Evolutionary conservation across 1,140 invertebrate species (phyloP).

Genomic region (Musca vetustissima): DNA sequence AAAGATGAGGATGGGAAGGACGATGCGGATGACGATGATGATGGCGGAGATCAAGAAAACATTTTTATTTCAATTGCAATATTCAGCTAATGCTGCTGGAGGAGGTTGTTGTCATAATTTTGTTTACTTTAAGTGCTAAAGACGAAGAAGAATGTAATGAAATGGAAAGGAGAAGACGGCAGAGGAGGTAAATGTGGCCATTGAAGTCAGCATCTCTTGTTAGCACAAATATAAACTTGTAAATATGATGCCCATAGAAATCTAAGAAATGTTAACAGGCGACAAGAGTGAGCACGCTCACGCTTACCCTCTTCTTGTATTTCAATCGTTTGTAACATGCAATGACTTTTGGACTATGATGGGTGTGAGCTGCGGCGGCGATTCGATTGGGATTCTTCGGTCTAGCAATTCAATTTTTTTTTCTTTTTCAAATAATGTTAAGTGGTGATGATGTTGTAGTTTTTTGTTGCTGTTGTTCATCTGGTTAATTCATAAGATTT

Average conservation of each 20-base stretch:
- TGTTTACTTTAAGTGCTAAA: neutral
- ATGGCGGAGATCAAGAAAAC: slow-evolving; percentile 4
- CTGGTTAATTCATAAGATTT: slow-evolving; percentile 23
- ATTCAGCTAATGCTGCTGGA: too few relatives aligned
- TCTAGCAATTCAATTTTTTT: too few relatives aligned
- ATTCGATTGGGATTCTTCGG: too few relatives aligned
- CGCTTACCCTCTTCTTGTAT: neutral
- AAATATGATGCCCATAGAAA: slow-evolving; percentile 55
- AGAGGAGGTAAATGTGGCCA: neutral
- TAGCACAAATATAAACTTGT: slow-evolving; percentile 55
- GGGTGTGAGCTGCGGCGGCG: too few relatives aligned
- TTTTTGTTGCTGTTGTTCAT: slow-evolving; percentile 12
- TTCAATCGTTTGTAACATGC: neutral
- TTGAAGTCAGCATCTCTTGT: slow-evolving; percentile 42
- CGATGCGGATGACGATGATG: too few relatives aligned
- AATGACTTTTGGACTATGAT: neutral
- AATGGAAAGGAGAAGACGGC: neutral
- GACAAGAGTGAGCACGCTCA: neutral
- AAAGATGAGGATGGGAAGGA: too few relatives aligned
- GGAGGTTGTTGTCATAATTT: neutral
- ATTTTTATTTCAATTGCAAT: slow-evolving; percentile 18
- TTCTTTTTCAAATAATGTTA: too few relatives aligned
- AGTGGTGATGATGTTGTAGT: neutral
- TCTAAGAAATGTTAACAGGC: slow-evolving; percentile 40
- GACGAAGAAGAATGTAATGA: too few relatives aligned